Base-by-base conservation (phyloP, 1,140 invertebrate species). In the Plectrocnemia conspersa region DNA sequence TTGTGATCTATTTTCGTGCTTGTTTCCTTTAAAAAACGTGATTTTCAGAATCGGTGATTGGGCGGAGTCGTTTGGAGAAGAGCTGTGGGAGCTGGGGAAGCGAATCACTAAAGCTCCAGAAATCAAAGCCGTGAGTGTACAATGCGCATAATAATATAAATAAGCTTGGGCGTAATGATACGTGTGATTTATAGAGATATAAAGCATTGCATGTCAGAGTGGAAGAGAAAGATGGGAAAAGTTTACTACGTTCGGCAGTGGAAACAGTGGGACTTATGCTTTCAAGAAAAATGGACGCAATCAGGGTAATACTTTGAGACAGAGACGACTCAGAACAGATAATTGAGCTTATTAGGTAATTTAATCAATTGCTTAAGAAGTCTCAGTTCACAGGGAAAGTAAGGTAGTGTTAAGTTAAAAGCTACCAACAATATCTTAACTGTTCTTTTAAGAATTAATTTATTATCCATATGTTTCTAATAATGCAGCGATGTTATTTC, bases 281-380 rank as follows among this genome's bases (percentile, higher is more conserved):
- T 42, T 79, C 83, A 29, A 77, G 84, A 45, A 92, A 91, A 79
- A 88, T 89, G 74, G 86, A 90, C 58, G 88, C 89, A 18, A 82
- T 91, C 35, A 81, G 77, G 67, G 83, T 84, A 77, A 69, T n/a
- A n/a, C n/a, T 32, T 32, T 45, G 6, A 7, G 25, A 11, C 11
- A 18, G 15, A 21, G 9, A 9, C 9, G 10, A 45, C 22, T 23
- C 22, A 45, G 7, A 23, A 10, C 19, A 45, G 10, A 45, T 45
- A 23, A n/a, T 32, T 32, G 7, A n/a, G n/a, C n/a, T n/a, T n/a
- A n/a, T n/a, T n/a, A n/a, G n/a, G n/a, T n/a, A n/a, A n/a, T n/a
- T n/a, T n/a, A n/a, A n/a, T n/a, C n/a, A n/a, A n/a, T n/a, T n/a
- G n/a, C n/a, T n/a, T n/a, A n/a, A n/a, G n/a, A n/a, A n/a, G n/a